Conservation (phyloP, 2,113 vertebrate species). For the Anhinga rufa region DNA sequence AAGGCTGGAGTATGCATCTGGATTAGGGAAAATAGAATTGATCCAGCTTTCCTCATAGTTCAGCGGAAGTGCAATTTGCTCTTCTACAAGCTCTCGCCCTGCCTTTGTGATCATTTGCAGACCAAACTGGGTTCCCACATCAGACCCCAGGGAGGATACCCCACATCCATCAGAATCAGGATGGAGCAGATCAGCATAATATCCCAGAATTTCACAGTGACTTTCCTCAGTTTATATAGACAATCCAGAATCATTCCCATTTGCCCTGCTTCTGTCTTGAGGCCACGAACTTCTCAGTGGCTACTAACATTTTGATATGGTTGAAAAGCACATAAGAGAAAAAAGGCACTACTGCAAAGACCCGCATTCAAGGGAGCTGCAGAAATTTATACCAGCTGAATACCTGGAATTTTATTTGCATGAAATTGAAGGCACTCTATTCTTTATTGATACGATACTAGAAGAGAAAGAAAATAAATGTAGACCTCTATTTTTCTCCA, state of each 20-base stretch:
- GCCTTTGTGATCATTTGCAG: not conserved
- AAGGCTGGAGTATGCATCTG: not conserved
- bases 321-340: not conserved
- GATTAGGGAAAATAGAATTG: not conserved
- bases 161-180: not conserved
- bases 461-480: not conserved
- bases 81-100: not conserved
- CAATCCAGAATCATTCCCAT: not conserved
- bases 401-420: not conserved
- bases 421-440: not conserved
- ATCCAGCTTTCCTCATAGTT: not conserved
- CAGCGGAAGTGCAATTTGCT: not conserved
- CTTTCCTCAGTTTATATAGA: not conserved
- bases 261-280: not conserved
- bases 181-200: not conserved
- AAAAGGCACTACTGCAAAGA: not conserved
- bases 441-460: not conserved
- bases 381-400: not conserved
- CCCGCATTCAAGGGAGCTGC: not conserved
- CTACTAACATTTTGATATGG: not conserved
- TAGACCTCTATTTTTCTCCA: not conserved
- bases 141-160: not conserved
- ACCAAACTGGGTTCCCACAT: not conserved
- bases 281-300: not conserved
- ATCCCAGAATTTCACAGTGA: not conserved